A percentile compares a stretch with the other conserved stretches of the same genome.
phyloP scores from a whole-genome alignment of 2,888 invertebrate genomes.

The Allophyes oxyacanthae region DNA sequence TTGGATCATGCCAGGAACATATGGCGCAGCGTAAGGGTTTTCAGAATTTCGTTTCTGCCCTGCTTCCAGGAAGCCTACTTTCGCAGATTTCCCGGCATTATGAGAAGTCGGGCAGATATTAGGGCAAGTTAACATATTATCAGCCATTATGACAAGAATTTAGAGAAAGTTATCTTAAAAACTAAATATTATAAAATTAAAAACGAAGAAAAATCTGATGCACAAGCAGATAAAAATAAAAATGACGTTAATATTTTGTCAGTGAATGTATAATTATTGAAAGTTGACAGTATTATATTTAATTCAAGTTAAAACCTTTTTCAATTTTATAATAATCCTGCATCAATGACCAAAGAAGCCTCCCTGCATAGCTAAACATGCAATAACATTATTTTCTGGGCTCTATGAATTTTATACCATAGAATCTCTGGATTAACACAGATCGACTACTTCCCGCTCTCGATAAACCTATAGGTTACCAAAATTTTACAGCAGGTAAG shows the following conservation, averaged over 20 bases:
- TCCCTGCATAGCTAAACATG: too few relatives aligned
- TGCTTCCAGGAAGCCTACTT: conserved; percentile 54
- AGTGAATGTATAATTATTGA: background rate
- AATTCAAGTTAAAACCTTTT: background rate
- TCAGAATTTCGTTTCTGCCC: conserved; percentile 43
- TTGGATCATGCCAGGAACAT: conserved; percentile 75
- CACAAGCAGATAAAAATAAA: conserved; percentile 5
- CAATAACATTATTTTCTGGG: too few relatives aligned
- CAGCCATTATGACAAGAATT: conserved; percentile 60
- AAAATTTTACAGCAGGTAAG: too few relatives aligned
- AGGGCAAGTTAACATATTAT: conserved; percentile 68
- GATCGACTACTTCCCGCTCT: too few relatives aligned
- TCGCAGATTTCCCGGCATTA: background rate
- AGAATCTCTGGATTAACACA: too few relatives aligned
- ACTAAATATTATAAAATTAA: conserved; percentile 39
- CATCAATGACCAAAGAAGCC: too few relatives aligned
- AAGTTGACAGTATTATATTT: conserved; percentile 4
- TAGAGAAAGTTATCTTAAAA: conserved; percentile 43
- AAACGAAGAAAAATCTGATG: conserved; percentile 12
- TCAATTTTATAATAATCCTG: background rate
- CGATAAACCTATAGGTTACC: too few relatives aligned
- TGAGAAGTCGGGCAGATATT: conserved; percentile 69
- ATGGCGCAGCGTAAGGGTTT: conserved; percentile 63
- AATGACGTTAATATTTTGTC: conserved; percentile 12
- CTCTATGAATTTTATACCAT: too few relatives aligned